Evolutionary conservation across 2,797 vertebrate species (phyloP), one percentile per base, ranked within the genome.

Genomic region (Rhynchotus rufescens): DNA sequence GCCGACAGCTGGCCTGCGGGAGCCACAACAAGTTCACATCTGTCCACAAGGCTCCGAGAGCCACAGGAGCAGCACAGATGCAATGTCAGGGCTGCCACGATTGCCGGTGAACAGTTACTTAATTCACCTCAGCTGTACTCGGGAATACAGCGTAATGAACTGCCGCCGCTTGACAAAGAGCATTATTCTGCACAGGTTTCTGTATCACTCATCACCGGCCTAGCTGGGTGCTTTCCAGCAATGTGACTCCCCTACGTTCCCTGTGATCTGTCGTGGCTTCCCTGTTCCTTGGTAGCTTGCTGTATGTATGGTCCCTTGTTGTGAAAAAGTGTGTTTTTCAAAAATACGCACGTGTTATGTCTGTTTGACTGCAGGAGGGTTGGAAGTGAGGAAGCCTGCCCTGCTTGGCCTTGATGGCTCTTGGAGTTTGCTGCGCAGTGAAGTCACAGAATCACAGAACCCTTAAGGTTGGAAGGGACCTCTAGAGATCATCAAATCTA

Each of bases 221-320:
- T 84, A 3, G 16, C 89, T 91, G 94, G 85, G 93, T 47, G 60
- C 47, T 64, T 71, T 92, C 90, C 91, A 94, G 4, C 74, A 64
- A 52, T 30, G 52, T 82, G 65, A 56, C 72, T 86, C 1, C 93
- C 88, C 77, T 90, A 79, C 92, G 88, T 38, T 80, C 84, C 23
- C 4, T 17, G 2, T n/a, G 81, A 32, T 61, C 75, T 80, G 40
- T 80, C 90, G 52, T 88, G 49, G 51, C 79, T 80, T 82, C 45
- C 16, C 57, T 6, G 3, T 28, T 72, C 34, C 72, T 79, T 66
- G 28, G 23, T 86, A 28, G n/a, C 0, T 0, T 44, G 42, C 8
- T 81, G 51, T 28, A 0, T 62, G 16, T 42, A 7, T 51, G 49
- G 49, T 72, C 20, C 67, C 38, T 23, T 68, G 44, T n/a, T 15